These are phyloP conservation scores for Melipona bicolor DNA, from an alignment of 2,888 invertebrate genomes.

Conservation along the genomic window DNA sequence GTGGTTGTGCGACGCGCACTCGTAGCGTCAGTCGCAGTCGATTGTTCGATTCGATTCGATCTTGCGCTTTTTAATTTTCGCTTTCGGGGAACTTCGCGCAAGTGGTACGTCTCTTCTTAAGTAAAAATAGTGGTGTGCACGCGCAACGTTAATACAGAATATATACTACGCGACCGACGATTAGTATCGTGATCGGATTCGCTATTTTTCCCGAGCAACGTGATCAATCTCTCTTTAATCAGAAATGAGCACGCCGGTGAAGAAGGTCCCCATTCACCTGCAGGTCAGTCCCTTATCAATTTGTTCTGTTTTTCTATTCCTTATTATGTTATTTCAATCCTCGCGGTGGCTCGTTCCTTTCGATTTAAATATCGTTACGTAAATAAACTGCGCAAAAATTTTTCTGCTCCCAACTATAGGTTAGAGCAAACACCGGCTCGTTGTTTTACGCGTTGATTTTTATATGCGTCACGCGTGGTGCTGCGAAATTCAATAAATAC, in stretches of 20 bases:
- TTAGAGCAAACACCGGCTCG: slow-evolving; percentile 37
- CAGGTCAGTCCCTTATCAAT: slow-evolving; percentile 89
- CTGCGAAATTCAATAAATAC: not conserved
- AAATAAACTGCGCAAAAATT: slow-evolving; percentile 27
- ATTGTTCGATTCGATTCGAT: slow-evolving; percentile 53
- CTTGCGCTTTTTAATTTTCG: slow-evolving; percentile 31
- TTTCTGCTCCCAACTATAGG: not conserved
- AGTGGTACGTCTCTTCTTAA: slow-evolving; percentile 25
- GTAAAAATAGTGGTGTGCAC: slow-evolving; percentile 49
- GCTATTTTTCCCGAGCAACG: slow-evolving; percentile 11
- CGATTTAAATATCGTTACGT: slow-evolving; percentile 3
- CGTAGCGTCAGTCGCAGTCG: slow-evolving; percentile 60
- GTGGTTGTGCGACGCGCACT: slow-evolving; percentile 45
- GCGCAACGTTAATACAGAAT: slow-evolving; percentile 6
- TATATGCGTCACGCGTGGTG: slow-evolving; percentile 11
- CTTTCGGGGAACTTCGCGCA: slow-evolving; percentile 14
- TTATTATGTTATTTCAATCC: not conserved
- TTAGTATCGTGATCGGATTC: slow-evolving; percentile 10
- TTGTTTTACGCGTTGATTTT: slow-evolving; percentile 13
- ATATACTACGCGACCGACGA: slow-evolving; percentile 5
- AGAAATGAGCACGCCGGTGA: slow-evolving; percentile 92
- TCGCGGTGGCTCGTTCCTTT: not conserved
- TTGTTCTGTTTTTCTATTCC: slow-evolving; percentile 20
- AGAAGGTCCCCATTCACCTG: slow-evolving; percentile 97
- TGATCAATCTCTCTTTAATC: slow-evolving; percentile 15